These are phyloP conservation scores for Thamnophis sirtalis DNA, from an alignment of 2,113 vertebrate genomes.

Conservation along the genomic window DNA sequence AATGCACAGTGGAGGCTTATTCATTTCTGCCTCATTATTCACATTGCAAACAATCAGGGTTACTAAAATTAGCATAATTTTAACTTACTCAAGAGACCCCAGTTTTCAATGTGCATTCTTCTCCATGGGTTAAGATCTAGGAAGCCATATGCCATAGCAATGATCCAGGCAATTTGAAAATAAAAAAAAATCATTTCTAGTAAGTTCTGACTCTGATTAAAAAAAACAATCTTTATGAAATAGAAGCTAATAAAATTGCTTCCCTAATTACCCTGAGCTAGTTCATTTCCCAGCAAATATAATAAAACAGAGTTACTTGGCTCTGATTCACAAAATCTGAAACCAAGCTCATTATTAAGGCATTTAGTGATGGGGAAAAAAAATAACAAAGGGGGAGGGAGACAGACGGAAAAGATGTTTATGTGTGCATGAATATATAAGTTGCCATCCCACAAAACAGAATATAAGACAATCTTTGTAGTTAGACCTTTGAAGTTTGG, in stretches of 20 bases:
- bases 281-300: slow-evolving; percentile 84
- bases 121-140: slow-evolving; percentile 59
- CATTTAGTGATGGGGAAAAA: slow-evolving; percentile 70
- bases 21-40: slow-evolving; percentile 59
- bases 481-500: slow-evolving; percentile 79
- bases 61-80: slow-evolving; percentile 51
- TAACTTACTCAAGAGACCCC: slow-evolving; percentile 57
- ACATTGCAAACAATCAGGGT: slow-evolving; percentile 43
- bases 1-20: slow-evolving; percentile 56
- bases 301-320: slow-evolving; percentile 82
- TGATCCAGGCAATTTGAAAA: slow-evolving; percentile 51
- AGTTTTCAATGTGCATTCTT: slow-evolving; percentile 53
- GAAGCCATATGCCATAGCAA: slow-evolving; percentile 52
- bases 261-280: slow-evolving; percentile 82
- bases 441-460: slow-evolving; percentile 76
- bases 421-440: slow-evolving; percentile 69
- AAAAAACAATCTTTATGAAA: slow-evolving; percentile 83
- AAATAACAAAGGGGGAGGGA: not conserved
- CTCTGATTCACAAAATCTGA: slow-evolving; percentile 80
- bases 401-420: not conserved
- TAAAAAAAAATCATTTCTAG: slow-evolving; percentile 70
- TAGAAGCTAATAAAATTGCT: slow-evolving; percentile 84
- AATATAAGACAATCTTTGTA: slow-evolving; percentile 78
- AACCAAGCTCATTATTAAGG: slow-evolving; percentile 81
- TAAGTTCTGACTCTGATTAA: slow-evolving; percentile 83